A percentile compares a stretch with the other conserved stretches of the same genome.
Conservation (phyloP, 2,888 invertebrate genomes). For the Nemoura dubitans region DNA sequence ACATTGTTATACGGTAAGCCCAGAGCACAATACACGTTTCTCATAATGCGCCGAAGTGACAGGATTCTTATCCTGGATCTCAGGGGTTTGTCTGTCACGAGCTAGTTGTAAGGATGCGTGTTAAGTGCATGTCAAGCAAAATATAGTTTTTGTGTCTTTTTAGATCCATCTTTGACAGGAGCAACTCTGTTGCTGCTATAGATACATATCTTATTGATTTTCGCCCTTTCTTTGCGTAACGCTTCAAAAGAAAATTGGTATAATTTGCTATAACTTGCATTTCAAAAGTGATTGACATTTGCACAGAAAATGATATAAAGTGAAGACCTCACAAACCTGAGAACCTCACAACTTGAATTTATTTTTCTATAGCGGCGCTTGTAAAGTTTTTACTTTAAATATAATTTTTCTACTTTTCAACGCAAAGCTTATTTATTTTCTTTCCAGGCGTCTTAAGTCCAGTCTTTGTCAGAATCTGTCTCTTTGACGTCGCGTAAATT, state of each 20-base stretch:
- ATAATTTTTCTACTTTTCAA: background rate
- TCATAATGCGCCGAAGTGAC: background rate
- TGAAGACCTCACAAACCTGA: too few relatives aligned
- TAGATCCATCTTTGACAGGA: background rate
- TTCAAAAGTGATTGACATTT: too few relatives aligned
- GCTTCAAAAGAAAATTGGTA: too few relatives aligned
- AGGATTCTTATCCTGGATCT: background rate
- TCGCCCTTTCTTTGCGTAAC: too few relatives aligned
- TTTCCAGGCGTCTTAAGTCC: background rate
- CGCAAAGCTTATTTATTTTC: background rate
- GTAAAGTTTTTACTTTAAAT: too few relatives aligned
- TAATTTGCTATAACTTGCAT: too few relatives aligned
- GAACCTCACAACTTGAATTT: too few relatives aligned
- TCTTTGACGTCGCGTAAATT: background rate
- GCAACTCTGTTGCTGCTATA: background rate
- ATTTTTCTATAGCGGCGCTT: too few relatives aligned
- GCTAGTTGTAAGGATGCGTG: background rate
- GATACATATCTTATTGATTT: background rate
- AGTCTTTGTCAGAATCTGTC: background rate
- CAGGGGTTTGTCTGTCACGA: background rate
- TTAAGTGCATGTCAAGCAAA: background rate
- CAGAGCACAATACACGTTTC: background rate
- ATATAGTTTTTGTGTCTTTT: background rate
- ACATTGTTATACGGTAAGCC: constrained; percentile 73
- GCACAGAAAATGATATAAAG: too few relatives aligned